Percentiles rank a stretch among this genome's conserved stretches.
phyloP scores from a whole-genome alignment of 2,888 invertebrate genomes.

The Eudemis profundana region DNA sequence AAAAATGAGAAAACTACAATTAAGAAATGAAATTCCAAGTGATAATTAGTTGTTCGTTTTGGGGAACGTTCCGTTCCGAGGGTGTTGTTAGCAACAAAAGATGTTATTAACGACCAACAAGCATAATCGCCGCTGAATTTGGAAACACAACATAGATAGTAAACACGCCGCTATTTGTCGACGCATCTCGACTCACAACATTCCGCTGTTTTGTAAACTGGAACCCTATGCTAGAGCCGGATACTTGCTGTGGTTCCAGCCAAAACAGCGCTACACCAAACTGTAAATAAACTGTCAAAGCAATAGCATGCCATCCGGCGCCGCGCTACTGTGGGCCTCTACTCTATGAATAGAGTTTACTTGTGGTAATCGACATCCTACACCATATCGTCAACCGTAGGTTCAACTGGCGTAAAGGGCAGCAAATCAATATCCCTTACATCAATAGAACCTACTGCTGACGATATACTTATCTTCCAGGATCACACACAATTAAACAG shows the following conservation, averaged over 20 bases:
- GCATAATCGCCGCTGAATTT: background rate
- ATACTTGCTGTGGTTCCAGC: background rate
- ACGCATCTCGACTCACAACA: background rate
- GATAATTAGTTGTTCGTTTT: too few species aligned
- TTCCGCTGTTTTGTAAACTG: conserved; percentile 26
- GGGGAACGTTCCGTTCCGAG: background rate
- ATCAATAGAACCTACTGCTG: too few species aligned
- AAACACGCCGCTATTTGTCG: conserved; percentile 22
- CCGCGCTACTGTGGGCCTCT: background rate
- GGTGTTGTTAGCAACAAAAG: background rate
- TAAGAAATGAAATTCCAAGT: too few species aligned
- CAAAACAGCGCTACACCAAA: background rate
- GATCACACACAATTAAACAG: too few species aligned
- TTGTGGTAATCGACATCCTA: too few species aligned
- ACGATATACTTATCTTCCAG: too few species aligned
- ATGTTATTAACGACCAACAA: background rate
- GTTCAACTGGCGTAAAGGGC: too few species aligned
- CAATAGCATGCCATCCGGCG: conserved; percentile 1
- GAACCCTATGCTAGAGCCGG: conserved; percentile 14
- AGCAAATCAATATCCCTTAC: too few species aligned
- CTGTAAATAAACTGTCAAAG: too few species aligned
- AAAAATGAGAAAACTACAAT: too few species aligned
- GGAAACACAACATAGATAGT: conserved; percentile 23
- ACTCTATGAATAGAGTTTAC: conserved; percentile 6
- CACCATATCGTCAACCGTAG: too few species aligned